Base-by-base conservation (phyloP, 23 tunicate genomes). In the Styela clava region DNA sequence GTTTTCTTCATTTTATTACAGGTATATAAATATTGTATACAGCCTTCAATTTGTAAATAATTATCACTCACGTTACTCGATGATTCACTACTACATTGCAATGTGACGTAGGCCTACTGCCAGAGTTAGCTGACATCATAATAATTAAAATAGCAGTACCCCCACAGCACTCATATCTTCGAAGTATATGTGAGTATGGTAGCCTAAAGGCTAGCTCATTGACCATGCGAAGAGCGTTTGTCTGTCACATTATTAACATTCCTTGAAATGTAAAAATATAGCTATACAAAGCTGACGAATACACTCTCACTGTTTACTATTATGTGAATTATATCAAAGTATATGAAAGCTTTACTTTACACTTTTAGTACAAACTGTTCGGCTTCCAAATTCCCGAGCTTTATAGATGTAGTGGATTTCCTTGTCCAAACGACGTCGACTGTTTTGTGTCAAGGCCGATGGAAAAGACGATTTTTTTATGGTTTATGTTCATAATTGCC, bases 381-480 rank as follows among this genome's bases (percentile, higher is more conserved):
- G 98, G 98, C 16, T 83, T 87, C 37, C 85, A 62, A 20, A 84
- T 88, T 16, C 74, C 86, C 23, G 88, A 87, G 62, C 87, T 93
- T 33, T 93, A 85, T 84, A 87, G 84, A 78, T 93, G 98, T 44
- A 37, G 30, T 22, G 94, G 82, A 32, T 74, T 73, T 61, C 99
- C 99, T 0, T 96, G 99, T 72, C 99, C 99, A 0, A 96, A 96
- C 68, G 70, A 37, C 0, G 94, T 96, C 31, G 99, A 96, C 69
- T 96, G 99, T 52, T 96, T 91, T 67, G 92, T 92, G 64, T 96
- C 99, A 3, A 82, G 99, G 35, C 99, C 99, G 73, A 96, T 83
- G 94, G 99, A 96, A 82, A 96, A 96, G 71, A 96, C 99, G 35
- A 96, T 96, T 30, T 96, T 96, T 91, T 82, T 96, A 20, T 92